phyloP scores from a whole-genome alignment of 2,797 vertebrate species.

The Enteromius trimaculatus region DNA sequence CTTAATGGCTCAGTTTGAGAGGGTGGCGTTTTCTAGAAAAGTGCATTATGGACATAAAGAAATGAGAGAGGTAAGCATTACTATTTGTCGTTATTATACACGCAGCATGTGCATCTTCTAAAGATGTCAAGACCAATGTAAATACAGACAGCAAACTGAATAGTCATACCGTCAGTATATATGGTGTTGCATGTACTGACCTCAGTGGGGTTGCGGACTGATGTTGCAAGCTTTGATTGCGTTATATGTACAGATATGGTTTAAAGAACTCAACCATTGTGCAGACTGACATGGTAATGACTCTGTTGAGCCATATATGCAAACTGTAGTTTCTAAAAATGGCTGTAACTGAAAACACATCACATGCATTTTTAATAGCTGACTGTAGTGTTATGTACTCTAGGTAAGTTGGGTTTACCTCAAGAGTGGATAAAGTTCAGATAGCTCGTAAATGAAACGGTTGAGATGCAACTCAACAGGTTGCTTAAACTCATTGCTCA shows the following conservation, averaged over 20 bases:
- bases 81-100: background rate
- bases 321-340: background rate
- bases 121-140: background rate
- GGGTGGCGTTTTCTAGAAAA: background rate
- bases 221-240: constrained; percentile 7
- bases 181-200: background rate
- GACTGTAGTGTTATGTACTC: background rate
- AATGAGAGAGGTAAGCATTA: constrained; percentile 47
- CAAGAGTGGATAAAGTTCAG: background rate
- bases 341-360: background rate
- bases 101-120: background rate
- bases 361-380: background rate
- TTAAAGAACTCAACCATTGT: background rate
- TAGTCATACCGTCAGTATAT: background rate
- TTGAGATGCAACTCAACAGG: background rate
- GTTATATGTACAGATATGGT: background rate
- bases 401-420: constrained; percentile 6
- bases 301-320: background rate
- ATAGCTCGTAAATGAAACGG: background rate
- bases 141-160: background rate
- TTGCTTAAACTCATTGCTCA: constrained; percentile 7
- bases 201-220: background rate
- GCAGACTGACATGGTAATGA: background rate
- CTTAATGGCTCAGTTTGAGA: constrained; percentile 1
- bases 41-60: constrained; percentile 13